Base-by-base conservation (phyloP, 2,113 vertebrate genomes). In the Sterrhoptilus dennistouni region DNA sequence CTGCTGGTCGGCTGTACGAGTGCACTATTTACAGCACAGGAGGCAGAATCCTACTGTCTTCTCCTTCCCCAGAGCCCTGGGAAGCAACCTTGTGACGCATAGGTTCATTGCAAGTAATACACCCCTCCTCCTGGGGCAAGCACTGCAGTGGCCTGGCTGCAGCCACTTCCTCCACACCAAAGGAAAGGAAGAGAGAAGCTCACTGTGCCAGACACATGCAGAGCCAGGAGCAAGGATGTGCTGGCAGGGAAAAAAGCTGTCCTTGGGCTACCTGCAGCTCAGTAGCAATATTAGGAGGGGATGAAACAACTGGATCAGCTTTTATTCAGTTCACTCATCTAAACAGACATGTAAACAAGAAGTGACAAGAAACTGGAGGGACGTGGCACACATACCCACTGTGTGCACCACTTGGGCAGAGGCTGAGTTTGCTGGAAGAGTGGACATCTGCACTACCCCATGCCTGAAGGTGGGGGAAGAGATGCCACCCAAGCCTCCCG, bases 241-340 rank as follows among this genome's bases (percentile, higher is more conserved):
- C 90, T 90, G 56, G 64, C 76, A 86, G 33, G 76, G 47, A 85
- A 92, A 61, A 53, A 80, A 86, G 64, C 88, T 49, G 47, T 63
- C 69, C 65, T 53, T 6, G 14, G 84, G 87, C 94, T 95, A 87
- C 53, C 91, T 90, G 91, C 53, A 94, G 97, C 95, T 82, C 36
- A 95, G 87, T 18, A 93, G 95, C 88, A 95, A 83, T 84, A 83
- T 77, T 44, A 70, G 92, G 75, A 97, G 68, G 92, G 94, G 90
- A 85, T 89, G 61, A 87, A 97, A 93, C 93, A 95, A 97, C 92
- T 90, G 93, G 90, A 97, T 91, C 52, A 3, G 95, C 79, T 94
- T 98, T 98, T 97, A 97, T 97, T 97, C 94, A 97, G 95, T 97
- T 97, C 96, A 90, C 85, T 95, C 87, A 95, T 91, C 95, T 93